A percentile compares a stretch with the other conserved stretches of the same genome.
These are phyloP conservation scores for Sympetrum striolatum DNA, from an alignment of 2,888 invertebrate genomes.

Conservation along the genomic window DNA sequence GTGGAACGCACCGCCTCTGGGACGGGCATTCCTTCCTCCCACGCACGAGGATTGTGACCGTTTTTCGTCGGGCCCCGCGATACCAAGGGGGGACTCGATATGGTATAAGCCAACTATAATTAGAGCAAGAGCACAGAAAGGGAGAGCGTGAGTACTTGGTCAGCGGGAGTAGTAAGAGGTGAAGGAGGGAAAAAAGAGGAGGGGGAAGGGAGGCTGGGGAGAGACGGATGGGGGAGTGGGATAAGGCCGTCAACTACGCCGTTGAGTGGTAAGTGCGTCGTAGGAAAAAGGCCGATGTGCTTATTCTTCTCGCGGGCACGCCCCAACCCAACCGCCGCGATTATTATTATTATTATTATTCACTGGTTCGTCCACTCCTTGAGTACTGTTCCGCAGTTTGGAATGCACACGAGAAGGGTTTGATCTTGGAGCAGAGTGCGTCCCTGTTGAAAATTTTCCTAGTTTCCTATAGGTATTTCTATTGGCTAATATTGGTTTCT, in stretches of 20 bases:
- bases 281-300: slow-evolving; percentile 11
- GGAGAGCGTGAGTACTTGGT: background rate
- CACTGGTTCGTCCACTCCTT: no score
- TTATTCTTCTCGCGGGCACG: background rate
- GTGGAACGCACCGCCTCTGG: no score
- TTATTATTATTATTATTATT: no score
- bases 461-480: no score
- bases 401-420: no score
- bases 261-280: slow-evolving; percentile 14
- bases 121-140: background rate
- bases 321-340: background rate
- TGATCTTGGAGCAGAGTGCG: no score
- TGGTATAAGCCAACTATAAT: background rate
- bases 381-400: no score
- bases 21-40: no score
- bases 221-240: background rate
- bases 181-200: no score
- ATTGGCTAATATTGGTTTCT: no score
- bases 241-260: slow-evolving; percentile 22
- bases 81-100: background rate
- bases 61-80: background rate
- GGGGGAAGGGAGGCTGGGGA: background rate
- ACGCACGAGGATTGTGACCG: background rate
- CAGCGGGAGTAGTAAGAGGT: background rate
- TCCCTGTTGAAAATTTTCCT: no score